A percentile compares a stretch with the other conserved stretches of the same genome.
Conservation (phyloP, 2,888 invertebrate species). For the Temnothorax ravouxi region DNA sequence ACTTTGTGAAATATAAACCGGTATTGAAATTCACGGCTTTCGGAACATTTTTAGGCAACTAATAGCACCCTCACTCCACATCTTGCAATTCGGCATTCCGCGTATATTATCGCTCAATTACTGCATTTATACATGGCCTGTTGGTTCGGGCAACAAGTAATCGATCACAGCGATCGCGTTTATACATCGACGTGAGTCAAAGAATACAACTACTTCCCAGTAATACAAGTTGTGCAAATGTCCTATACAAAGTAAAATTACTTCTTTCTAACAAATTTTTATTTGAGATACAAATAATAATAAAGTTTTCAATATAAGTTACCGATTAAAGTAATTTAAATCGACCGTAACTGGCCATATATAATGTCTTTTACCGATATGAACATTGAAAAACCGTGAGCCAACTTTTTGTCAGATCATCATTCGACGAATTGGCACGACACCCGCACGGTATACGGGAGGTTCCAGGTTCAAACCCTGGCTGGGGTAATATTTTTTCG, state of each 20-base stretch:
- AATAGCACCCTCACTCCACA: conserved; percentile 59
- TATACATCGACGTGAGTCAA: conserved; percentile 38
- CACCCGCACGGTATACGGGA: no score
- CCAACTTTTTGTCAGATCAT: no score
- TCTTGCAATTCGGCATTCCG: conserved; percentile 65
- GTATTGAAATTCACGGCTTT: neutral
- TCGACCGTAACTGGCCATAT: no score
- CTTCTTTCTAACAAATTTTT: neutral
- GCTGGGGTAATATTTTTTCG: no score
- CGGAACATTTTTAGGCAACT: conserved; percentile 60
- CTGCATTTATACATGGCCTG: conserved; percentile 69
- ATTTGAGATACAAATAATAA: neutral
- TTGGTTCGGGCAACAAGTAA: conserved; percentile 71
- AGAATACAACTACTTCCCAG: neutral
- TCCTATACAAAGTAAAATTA: neutral
- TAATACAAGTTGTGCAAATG: neutral
- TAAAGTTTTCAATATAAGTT: conserved; percentile 18
- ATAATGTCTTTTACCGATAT: no score
- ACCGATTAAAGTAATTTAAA: no score
- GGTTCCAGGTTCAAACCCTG: no score
- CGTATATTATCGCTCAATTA: conserved; percentile 69
- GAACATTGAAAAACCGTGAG: no score
- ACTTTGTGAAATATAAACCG: neutral
- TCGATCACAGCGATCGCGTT: conserved; percentile 67
- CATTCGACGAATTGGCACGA: no score